Base-by-base conservation (phyloP, 2,888 invertebrate species). In the Onthophagus sagittarius region DNA sequence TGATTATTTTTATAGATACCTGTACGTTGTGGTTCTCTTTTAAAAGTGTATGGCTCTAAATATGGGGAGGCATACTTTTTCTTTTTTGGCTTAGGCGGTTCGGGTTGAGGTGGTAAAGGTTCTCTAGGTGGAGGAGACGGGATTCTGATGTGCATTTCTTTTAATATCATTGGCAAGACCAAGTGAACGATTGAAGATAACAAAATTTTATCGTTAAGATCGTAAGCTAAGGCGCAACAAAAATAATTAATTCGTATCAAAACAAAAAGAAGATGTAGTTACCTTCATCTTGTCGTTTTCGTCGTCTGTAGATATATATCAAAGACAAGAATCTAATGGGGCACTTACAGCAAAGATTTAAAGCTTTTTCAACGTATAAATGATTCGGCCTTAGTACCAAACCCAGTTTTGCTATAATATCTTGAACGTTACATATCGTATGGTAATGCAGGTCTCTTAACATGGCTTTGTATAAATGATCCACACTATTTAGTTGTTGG, bases 141-240 rank as follows among this genome's bases (percentile, higher is more conserved):
- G 71, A 85, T 83, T 72, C 86, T 79, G 15, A 85, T 77, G 74
- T 86, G 85, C 65, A 85, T 75, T 76, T 86, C 85, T 65, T 80
- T 79, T 13, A 85, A 75, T 1, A 85, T 84, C n/a, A 79, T 76
- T 62, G 76, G 79, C 74, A 86, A 82, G 5, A 82, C 81, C 53
- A 85, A 77, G 78, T 85, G 85, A 5, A 81, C 83, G 0, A 85
- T 83, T 0, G 82, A 80, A 4, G 85, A 85, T n/a, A 86, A 76
- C 5, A 86, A 72, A 7, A 86, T 72, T 69, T 84, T 77, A 75
- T 86, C 85, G 73, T 85, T 85, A 15, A 85, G 69, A 2, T 83
- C 81, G 78, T 85, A 85, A 3, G 71, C 64, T 0, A 73, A 77
- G 53, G 79, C 80, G 80, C 31, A 53, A 72, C 53, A 73, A 9